These are phyloP conservation scores for Melinopterus prodromus DNA, from an alignment of 2,888 invertebrate genomes.

Conservation along the genomic window DNA sequence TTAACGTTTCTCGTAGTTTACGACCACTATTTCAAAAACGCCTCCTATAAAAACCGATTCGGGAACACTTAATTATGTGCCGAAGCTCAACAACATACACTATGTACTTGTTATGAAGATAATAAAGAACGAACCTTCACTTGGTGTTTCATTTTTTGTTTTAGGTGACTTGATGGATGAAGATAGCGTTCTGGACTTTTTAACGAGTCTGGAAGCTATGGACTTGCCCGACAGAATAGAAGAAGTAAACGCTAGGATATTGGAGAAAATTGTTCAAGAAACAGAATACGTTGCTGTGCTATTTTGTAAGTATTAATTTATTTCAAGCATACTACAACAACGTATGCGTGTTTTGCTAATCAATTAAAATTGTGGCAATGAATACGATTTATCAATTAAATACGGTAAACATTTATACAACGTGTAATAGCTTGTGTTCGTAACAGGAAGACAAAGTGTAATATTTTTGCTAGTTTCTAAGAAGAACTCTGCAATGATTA, in stretches of 20 bases:
- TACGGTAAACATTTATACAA: neutral
- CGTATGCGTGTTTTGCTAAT: neutral
- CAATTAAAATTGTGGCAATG: slow-evolving; percentile 22
- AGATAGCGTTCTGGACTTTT: slow-evolving; percentile 90
- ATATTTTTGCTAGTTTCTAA: too few relatives aligned
- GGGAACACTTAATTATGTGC: neutral
- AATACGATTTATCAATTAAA: neutral
- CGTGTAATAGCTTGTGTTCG: too few relatives aligned
- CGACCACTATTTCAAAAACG: neutral
- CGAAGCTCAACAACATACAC: too few relatives aligned
- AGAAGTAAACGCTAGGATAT: slow-evolving; percentile 91
- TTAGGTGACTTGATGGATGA: slow-evolving; percentile 94
- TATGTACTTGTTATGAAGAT: neutral
- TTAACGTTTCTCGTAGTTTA: neutral
- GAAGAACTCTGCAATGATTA: too few relatives aligned
- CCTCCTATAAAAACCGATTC: neutral
- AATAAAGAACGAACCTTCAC: neutral
- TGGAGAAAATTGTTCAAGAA: slow-evolving; percentile 89
- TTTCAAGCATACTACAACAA: neutral
- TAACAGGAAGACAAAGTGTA: too few relatives aligned
- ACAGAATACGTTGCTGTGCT: slow-evolving; percentile 92
- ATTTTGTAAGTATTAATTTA: slow-evolving; percentile 83
- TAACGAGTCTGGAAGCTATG: slow-evolving; percentile 94
- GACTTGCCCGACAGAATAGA: slow-evolving; percentile 94
- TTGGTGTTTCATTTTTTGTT: neutral